phyloP scores from a whole-genome alignment of 2,797 vertebrate species.

The Benthosema pterotum region DNA sequence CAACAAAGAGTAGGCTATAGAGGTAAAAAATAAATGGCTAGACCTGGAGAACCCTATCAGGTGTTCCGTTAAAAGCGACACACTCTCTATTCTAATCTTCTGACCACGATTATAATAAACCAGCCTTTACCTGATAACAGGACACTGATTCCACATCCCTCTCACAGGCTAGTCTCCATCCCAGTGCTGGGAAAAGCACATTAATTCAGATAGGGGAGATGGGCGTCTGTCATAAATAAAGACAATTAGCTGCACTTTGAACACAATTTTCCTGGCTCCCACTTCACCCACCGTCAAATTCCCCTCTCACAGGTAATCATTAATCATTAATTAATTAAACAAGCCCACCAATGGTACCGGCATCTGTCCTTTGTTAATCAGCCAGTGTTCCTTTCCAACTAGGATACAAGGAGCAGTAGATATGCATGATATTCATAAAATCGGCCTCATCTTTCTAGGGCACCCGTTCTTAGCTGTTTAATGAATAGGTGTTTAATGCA shows the following conservation, averaged over 20 bases:
- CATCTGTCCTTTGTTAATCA: constrained; percentile 52
- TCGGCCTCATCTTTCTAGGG: constrained; percentile 37
- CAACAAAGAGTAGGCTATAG: no score
- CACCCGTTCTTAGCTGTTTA: constrained; percentile 16
- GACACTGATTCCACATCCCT: constrained; percentile 8
- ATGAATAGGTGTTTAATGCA: constrained; percentile 5
- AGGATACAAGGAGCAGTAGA: constrained; percentile 16
- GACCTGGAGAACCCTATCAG: no score
- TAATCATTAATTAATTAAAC: constrained; percentile 63
- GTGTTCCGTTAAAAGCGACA: no score
- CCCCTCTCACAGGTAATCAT: constrained; percentile 42
- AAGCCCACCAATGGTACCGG: constrained; percentile 33
- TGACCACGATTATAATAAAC: no score
- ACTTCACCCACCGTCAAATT: constrained; percentile 46
- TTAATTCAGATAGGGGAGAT: constrained; percentile 41
- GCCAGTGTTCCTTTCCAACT: constrained; percentile 41
- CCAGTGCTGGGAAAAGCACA: constrained; percentile 30
- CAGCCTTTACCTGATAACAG: no score
- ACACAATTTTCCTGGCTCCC: constrained; percentile 43
- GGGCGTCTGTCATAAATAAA: constrained; percentile 56
- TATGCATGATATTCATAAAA: constrained; percentile 22
- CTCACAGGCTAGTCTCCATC: constrained; percentile 36
- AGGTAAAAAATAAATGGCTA: no score
- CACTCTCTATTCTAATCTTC: no score
- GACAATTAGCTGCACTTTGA: constrained; percentile 63